These are phyloP conservation scores for Hippocampus comes DNA, from an alignment of 2,113 vertebrate species.

Conservation along the genomic window DNA sequence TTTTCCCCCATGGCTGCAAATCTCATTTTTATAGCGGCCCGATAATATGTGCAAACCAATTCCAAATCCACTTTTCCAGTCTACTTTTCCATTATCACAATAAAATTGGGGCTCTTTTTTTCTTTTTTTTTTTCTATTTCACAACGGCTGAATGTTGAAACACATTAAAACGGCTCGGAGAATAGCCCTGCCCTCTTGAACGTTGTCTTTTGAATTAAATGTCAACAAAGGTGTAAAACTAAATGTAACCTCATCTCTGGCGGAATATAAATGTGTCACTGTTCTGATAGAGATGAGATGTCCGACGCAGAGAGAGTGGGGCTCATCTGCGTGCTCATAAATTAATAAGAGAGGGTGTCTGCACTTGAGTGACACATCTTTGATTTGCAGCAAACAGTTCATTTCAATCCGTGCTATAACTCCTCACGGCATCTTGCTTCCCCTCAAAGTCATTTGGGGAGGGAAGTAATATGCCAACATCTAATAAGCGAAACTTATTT, in stretches of 20 bases:
- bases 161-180: constrained; percentile 65
- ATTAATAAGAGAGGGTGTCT: constrained; percentile 61
- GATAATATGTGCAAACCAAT: constrained; percentile 71
- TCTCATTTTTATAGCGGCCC: constrained; percentile 67
- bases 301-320: constrained; percentile 45
- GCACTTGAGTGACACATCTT: constrained; percentile 70
- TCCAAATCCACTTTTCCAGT: constrained; percentile 71
- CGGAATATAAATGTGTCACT: constrained; percentile 74
- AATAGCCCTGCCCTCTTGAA: constrained; percentile 66
- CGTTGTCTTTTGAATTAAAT: constrained; percentile 71
- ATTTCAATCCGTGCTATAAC: constrained; percentile 65
- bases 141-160: constrained; percentile 63
- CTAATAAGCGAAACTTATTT: constrained; percentile 50
- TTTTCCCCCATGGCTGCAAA: constrained; percentile 68
- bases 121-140: constrained; percentile 38
- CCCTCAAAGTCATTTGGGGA: constrained; percentile 21
- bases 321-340: constrained; percentile 62
- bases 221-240: constrained; percentile 72
- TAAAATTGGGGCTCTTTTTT: constrained; percentile 62
- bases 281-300: constrained; percentile 66
- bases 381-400: constrained; percentile 72
- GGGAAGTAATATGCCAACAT: constrained; percentile 24
- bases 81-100: constrained; percentile 72
- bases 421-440: constrained; percentile 47
- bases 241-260: constrained; percentile 69